A percentile compares a stretch with the other conserved stretches of the same genome.
phyloP scores from a whole-genome alignment of 2,797 vertebrate species.

The Acestrorhynchus altus region DNA sequence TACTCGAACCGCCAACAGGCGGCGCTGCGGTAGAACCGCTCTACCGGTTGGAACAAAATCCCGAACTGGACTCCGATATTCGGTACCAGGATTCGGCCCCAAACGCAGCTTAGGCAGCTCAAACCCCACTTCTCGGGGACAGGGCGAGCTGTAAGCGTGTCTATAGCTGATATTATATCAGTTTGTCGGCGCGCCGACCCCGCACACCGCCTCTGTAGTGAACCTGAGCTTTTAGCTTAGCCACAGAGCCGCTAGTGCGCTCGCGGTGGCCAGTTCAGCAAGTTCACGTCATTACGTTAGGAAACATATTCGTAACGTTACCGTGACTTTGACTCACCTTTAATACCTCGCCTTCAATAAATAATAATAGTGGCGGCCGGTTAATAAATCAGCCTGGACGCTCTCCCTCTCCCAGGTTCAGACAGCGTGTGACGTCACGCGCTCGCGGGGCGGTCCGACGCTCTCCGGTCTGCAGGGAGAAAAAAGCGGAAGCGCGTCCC shows the following conservation, averaged over 20 bases:
- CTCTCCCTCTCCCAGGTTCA: background rate
- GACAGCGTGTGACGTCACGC: background rate
- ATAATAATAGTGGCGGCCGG: background rate
- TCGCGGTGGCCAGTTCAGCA: background rate
- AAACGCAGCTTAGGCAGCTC: too few species aligned
- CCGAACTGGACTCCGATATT: too few species aligned
- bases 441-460: background rate
- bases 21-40: too few species aligned
- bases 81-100: too few species aligned
- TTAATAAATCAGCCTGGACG: background rate
- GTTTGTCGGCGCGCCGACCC: too few species aligned
- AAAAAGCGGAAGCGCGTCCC: conserved; percentile 1
- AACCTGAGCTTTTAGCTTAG: background rate
- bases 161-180: too few species aligned
- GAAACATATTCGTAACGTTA: background rate
- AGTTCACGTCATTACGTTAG: background rate
- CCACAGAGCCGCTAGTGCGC: background rate
- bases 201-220: too few species aligned
- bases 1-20: too few species aligned
- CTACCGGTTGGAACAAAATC: too few species aligned
- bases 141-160: background rate
- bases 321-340: conserved; percentile 14
- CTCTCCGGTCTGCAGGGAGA: background rate
- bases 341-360: too few species aligned
- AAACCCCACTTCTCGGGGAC: too few species aligned